Evolutionary conservation across 2,113 vertebrate species (phyloP).

Genomic region (Cynocephalus volans): DNA sequence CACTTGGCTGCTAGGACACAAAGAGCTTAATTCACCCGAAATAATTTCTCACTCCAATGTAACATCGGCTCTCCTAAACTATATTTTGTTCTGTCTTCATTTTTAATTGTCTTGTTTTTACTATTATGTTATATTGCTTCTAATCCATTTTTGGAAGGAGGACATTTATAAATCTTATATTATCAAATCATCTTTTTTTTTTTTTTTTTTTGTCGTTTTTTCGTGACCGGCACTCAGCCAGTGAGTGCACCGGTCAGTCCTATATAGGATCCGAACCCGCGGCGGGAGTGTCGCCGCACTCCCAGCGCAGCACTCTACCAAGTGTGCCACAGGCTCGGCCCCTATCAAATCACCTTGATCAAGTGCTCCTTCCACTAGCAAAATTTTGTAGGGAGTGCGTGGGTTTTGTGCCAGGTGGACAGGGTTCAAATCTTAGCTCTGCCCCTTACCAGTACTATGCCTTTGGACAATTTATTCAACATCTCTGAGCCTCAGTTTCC

Average conservation of each 20-base stretch:
- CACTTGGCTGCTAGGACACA: neutral
- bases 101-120: constrained; percentile 3
- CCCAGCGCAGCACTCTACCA: too few species aligned
- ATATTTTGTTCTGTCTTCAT: neutral
- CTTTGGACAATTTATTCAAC: neutral
- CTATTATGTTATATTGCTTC: neutral
- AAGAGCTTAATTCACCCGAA: neutral
- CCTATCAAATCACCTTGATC: neutral
- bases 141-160: neutral
- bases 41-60: neutral
- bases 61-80: neutral
- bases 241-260: too few species aligned
- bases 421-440: neutral
- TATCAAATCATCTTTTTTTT: neutral
- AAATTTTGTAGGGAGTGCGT: neutral
- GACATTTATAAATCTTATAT: neutral
- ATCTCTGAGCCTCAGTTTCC: neutral
- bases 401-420: neutral
- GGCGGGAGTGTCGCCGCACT: too few species aligned
- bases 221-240: too few species aligned
- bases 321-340: too few species aligned
- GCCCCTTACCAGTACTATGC: accelerated
- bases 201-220: too few species aligned
- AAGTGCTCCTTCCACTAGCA: neutral
- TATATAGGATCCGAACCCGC: too few species aligned